Conservation (phyloP, 92 coral and sea anemone species). For the Actinernus sp. region DNA sequence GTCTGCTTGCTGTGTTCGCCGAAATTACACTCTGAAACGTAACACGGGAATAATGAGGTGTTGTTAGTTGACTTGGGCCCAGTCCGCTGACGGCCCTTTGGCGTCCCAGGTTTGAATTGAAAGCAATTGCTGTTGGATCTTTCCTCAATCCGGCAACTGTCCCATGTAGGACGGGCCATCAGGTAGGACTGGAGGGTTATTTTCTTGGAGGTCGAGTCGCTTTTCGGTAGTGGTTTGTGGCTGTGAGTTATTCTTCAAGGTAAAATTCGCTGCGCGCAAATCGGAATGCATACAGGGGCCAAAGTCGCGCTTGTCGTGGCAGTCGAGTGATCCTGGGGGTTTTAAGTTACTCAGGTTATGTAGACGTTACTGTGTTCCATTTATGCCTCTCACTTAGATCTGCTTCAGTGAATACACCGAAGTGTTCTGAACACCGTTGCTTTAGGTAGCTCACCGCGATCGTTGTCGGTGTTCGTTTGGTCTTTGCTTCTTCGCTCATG, state of each 20-base stretch:
- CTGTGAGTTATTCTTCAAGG: constrained; percentile 12
- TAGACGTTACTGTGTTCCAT: constrained; percentile 11
- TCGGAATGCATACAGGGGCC: constrained; percentile 7
- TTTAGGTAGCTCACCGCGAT: too few relatives aligned
- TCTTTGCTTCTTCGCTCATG: too few relatives aligned
- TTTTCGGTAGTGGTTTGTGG: constrained; percentile 26
- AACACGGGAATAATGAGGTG: constrained; percentile 40
- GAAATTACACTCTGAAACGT: too few relatives aligned
- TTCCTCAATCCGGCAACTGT: constrained; percentile 36
- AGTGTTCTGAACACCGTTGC: too few relatives aligned
- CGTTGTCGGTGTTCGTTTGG: too few relatives aligned
- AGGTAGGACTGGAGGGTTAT: constrained; percentile 35
- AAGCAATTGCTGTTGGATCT: constrained; percentile 15
- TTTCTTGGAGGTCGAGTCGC: constrained; percentile 12
- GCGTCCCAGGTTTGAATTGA: constrained; percentile 38
- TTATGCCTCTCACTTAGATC: constrained; percentile 6
- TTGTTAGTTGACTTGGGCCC: constrained; percentile 40
- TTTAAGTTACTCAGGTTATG: constrained; percentile 40
- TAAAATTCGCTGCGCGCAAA: constrained; percentile 26
- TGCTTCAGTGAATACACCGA: too few relatives aligned
- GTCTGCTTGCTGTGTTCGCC: too few relatives aligned
- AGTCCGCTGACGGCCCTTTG: constrained; percentile 45
- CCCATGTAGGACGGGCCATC: constrained; percentile 53
- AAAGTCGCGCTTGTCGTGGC: constrained; percentile 37
- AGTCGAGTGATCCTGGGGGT: constrained; percentile 43